Percentiles rank a stretch among this genome's conserved stretches.
phyloP scores from a whole-genome alignment of 1,140 invertebrate species.

The Papilio polytes region DNA sequence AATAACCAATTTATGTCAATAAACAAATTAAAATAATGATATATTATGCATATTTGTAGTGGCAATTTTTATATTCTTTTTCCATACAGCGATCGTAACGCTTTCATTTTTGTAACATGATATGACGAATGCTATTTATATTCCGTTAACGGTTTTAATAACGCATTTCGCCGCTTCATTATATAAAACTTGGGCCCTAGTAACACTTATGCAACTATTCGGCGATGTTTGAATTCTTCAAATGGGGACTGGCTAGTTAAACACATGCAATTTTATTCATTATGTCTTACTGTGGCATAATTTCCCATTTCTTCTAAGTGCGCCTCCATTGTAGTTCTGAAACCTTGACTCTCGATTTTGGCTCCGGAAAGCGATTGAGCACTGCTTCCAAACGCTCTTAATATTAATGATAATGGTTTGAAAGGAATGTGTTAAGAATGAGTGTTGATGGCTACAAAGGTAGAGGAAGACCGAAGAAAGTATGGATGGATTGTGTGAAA shows the following conservation, averaged over 20 bases:
- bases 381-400: too few species aligned
- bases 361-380: too few species aligned
- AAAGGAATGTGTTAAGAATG: too few species aligned
- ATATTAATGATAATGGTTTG: too few species aligned
- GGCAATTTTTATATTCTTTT: neutral
- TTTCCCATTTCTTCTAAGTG: neutral
- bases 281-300: neutral
- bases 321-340: too few species aligned
- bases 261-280: neutral
- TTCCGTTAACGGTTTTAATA: conserved; percentile 21
- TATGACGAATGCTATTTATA: conserved; percentile 26
- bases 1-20: neutral
- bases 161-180: conserved; percentile 14
- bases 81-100: neutral
- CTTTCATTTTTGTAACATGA: conserved; percentile 29
- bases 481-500: too few species aligned
- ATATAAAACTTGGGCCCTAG: conserved; percentile 23
- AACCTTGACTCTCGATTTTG: too few species aligned
- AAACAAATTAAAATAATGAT: neutral
- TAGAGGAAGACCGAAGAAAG: too few species aligned
- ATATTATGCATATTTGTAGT: neutral
- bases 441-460: too few species aligned
- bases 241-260: neutral
- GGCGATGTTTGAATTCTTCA: conserved; percentile 8
- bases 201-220: conserved; percentile 19